Evolutionary conservation across 1,140 invertebrate genomes (phyloP).

Genomic region (Palaemon carinicauda): DNA sequence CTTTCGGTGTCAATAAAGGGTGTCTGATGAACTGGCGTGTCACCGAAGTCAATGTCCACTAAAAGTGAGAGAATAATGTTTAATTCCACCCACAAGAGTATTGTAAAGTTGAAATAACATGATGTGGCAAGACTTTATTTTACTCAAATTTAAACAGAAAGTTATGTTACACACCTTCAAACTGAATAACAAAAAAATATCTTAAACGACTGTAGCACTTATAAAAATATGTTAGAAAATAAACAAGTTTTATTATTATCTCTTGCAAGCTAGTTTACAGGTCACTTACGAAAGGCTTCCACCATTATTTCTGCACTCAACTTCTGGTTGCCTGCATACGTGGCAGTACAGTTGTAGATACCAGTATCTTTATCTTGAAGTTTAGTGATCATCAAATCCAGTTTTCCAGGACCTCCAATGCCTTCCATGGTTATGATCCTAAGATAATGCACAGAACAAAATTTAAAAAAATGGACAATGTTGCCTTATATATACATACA

Average conservation of each 20-base stretch:
- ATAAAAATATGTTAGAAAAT: too few relatives aligned
- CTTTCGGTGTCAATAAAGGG: constrained; percentile 80
- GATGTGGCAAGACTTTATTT: not conserved
- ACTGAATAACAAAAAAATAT: too few relatives aligned
- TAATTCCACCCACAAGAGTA: not conserved
- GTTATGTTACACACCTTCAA: too few relatives aligned
- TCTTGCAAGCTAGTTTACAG: not conserved
- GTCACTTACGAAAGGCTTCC: constrained; percentile 47
- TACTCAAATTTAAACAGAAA: not conserved
- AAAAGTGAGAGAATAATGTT: constrained; percentile 60
- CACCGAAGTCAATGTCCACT: constrained; percentile 85
- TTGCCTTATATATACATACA: not conserved
- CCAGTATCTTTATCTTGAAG: constrained; percentile 80
- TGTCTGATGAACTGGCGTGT: constrained; percentile 85
- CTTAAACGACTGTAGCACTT: too few relatives aligned
- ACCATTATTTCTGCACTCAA: constrained; percentile 31
- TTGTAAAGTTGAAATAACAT: not conserved
- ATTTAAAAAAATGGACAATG: not conserved
- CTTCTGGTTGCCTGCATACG: constrained; percentile 71
- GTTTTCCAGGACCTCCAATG: constrained; percentile 64
- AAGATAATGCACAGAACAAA: not conserved
- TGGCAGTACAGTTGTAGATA: constrained; percentile 82
- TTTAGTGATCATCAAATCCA: constrained; percentile 78
- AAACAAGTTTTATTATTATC: not conserved
- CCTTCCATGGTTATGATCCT: constrained; percentile 47